Evolutionary conservation across 2,113 vertebrate genomes (phyloP).

Genomic region (Choloepus hoffmanni): DNA sequence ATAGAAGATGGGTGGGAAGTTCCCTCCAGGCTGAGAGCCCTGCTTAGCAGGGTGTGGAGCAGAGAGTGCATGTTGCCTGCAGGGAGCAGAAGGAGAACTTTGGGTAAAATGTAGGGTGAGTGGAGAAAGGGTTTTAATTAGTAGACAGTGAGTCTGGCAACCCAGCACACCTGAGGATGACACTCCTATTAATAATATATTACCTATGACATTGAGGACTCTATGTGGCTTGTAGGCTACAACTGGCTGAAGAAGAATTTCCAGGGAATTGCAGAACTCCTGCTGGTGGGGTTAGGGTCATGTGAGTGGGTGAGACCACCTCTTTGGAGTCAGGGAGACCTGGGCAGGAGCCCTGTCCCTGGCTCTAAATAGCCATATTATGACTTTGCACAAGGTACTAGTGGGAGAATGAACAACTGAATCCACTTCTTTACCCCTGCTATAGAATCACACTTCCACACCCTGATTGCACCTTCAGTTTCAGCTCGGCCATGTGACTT

Average conservation of each 20-base stretch:
- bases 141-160: background rate
- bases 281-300: background rate
- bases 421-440: background rate
- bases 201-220: background rate
- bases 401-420: background rate
- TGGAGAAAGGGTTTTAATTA: background rate
- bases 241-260: background rate
- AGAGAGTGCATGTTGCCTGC: fast-evolving
- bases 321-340: background rate
- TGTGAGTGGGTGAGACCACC: no score
- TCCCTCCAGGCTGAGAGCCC: background rate
- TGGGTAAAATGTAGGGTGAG: background rate
- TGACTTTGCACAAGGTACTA: background rate
- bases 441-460: background rate
- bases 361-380: background rate
- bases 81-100: fast-evolving
- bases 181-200: background rate
- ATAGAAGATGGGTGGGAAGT: background rate
- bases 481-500: background rate
- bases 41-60: background rate
- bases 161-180: background rate
- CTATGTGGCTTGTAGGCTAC: background rate
- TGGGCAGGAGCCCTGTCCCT: background rate
- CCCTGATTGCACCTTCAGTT: no score
- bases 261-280: background rate